These are phyloP conservation scores for Otolemur garnettii DNA, from an alignment of 2,113 vertebrate genomes.

Conservation along the genomic window DNA sequence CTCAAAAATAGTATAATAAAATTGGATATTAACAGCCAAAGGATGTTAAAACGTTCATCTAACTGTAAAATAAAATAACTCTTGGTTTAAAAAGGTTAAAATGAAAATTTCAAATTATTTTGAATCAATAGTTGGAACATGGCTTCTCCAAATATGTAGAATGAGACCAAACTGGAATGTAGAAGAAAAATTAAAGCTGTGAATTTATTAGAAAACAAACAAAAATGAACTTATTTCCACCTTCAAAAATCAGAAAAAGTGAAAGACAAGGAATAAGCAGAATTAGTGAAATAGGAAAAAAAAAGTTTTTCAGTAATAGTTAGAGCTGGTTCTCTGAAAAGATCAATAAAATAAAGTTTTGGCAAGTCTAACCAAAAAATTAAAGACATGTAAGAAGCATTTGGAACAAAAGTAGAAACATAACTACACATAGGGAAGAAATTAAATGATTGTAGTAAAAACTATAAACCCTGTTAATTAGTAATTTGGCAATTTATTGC, in stretches of 20 bases:
- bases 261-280: neutral
- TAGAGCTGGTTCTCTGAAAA: slow-evolving; percentile 36
- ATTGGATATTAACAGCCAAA: neutral
- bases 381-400: neutral
- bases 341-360: slow-evolving; percentile 2
- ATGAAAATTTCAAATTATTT: slow-evolving; percentile 33
- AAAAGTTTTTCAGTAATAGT: neutral
- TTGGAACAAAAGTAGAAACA: neutral
- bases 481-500: neutral
- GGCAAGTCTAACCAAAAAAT: neutral
- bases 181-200: slow-evolving; percentile 50
- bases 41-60: neutral
- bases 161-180: neutral
- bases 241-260: neutral
- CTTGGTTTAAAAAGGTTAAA: neutral
- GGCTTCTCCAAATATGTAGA: neutral
- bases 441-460: slow-evolving; percentile 36
- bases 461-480: neutral
- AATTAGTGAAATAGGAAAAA: slow-evolving; percentile 46
- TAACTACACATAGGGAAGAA: slow-evolving; percentile 23
- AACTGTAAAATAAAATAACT: neutral
- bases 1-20: neutral
- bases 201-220: slow-evolving; percentile 53
- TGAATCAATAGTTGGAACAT: neutral
- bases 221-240: slow-evolving; percentile 13